Base-by-base conservation (phyloP, 2,113 vertebrate genomes). In the Heterotilapia buettikoferi region DNA sequence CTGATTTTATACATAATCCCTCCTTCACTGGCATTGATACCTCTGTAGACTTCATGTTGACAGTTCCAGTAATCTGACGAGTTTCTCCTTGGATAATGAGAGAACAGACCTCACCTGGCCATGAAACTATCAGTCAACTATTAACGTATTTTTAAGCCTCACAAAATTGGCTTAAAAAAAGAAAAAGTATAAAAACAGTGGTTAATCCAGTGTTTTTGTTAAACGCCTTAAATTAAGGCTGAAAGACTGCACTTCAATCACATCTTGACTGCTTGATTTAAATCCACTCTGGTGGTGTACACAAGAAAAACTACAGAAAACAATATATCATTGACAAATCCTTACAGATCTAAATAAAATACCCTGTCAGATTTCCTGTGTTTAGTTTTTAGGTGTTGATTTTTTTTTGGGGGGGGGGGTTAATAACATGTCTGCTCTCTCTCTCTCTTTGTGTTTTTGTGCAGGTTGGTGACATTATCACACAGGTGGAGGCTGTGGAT, bases 401-500 rank as follows among this genome's bases (percentile, higher is more conserved):
- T 56, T 26, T 26, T 3, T 26, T 26, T 26, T 26, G 2, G 92
- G 84, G 6, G 89, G 94, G 31, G 1, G 91, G 18, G 40, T 71
- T 68, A 16, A 19, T 31, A 11, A 29, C 24, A 26, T 21, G 0
- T 29, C n/a, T 56, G 50, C 8, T 7, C 6, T 50, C 3, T 11
- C 9, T 52, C 24, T 6, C 9, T 40, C 14, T 7, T 18, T 47
- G 19, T 50, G 8, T 33, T 40, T 10, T 18, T 43, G 78, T 78
- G 52, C 84, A 97, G 96, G 95, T 84, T 0, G 94, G 96, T 57
- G 96, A 96, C 6, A 10, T 95, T 1, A 80, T 96, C 14, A 94
- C 93, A 1, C 89, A 89, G 79, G 92, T 96, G 86, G 95, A 96
- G 89, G 6, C 85, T 4, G 88, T 96, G 47, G 95, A 96, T n/a